These are phyloP conservation scores for Eucera pruinosa DNA, from an alignment of 2,888 invertebrate species.

Conservation along the genomic window DNA sequence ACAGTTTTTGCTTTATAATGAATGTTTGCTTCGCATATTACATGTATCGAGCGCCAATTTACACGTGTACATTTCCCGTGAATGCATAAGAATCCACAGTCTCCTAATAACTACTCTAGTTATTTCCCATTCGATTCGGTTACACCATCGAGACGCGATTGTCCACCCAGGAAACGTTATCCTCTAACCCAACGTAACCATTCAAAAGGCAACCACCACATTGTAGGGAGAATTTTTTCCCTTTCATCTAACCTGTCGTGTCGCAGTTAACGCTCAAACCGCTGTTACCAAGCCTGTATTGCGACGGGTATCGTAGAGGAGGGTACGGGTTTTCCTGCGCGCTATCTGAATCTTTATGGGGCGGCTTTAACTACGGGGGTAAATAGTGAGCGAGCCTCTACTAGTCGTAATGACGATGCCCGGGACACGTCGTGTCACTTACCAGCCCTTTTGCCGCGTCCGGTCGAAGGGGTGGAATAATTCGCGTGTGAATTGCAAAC, in stretches of 20 bases:
- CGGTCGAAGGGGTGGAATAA: conserved; percentile 59
- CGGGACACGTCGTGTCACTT: conserved; percentile 57
- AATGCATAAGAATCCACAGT: too few relatives aligned
- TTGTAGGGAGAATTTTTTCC: conserved; percentile 44
- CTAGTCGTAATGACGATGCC: conserved; percentile 67
- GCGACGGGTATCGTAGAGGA: conserved; percentile 42
- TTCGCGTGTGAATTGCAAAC: conserved; percentile 69
- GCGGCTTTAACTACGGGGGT: conserved; percentile 72
- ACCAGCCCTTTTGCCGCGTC: conserved; percentile 51
- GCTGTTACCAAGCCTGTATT: conserved; percentile 43
- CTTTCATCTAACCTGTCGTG: conserved; percentile 61
- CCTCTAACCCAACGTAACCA: conserved; percentile 19
- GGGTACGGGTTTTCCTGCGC: conserved; percentile 64
- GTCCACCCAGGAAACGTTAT: conserved; percentile 26
- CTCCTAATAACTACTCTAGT: background rate
- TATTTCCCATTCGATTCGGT: background rate
- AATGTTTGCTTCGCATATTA: too few relatives aligned
- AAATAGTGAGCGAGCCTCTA: conserved; percentile 66
- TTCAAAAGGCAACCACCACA: conserved; percentile 24
- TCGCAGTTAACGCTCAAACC: conserved; percentile 66
- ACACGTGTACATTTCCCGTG: too few relatives aligned
- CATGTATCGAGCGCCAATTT: too few relatives aligned
- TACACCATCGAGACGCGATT: conserved; percentile 11
- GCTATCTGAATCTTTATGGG: conserved; percentile 79
- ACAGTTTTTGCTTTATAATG: too few relatives aligned